Percentiles rank a stretch among this genome's conserved stretches.
phyloP scores from a whole-genome alignment of 2,888 invertebrate genomes.

The Hypercompe scribonia region DNA sequence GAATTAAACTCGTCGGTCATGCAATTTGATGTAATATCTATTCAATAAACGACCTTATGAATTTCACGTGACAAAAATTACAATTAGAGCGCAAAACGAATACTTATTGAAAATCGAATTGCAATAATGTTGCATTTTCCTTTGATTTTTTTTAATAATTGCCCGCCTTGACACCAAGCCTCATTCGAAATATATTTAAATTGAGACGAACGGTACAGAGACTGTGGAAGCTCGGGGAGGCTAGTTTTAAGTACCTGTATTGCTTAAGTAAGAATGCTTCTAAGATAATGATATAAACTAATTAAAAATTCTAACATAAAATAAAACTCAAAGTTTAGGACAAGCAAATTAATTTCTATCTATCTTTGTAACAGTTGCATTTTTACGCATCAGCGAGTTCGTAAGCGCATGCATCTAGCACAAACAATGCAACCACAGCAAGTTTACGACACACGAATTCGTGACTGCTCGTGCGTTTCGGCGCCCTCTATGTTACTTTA shows the following conservation, averaged over 20 bases:
- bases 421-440: conserved; percentile 55
- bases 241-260: no score
- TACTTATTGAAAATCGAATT: neutral
- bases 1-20: conserved; percentile 39
- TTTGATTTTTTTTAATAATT: neutral
- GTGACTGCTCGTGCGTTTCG: conserved; percentile 56
- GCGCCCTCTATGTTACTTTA: conserved; percentile 37
- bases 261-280: no score
- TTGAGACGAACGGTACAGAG: neutral
- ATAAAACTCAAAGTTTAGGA: conserved; percentile 6
- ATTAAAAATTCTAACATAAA: neutral
- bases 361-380: conserved; percentile 53
- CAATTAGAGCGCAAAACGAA: neutral
- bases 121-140: neutral
- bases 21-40: conserved; percentile 27
- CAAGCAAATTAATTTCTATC: conserved; percentile 46
- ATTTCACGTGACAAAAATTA: conserved; percentile 21
- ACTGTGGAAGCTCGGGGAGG: no score
- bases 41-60: conserved; percentile 24
- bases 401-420: conserved; percentile 59
- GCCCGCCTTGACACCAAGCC: neutral
- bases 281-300: neutral
- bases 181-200: neutral
- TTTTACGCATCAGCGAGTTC: conserved; percentile 59
- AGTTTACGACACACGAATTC: conserved; percentile 53